Evolutionary conservation across 2,888 invertebrate species (phyloP).

Genomic region (Uloborus plumipes): DNA sequence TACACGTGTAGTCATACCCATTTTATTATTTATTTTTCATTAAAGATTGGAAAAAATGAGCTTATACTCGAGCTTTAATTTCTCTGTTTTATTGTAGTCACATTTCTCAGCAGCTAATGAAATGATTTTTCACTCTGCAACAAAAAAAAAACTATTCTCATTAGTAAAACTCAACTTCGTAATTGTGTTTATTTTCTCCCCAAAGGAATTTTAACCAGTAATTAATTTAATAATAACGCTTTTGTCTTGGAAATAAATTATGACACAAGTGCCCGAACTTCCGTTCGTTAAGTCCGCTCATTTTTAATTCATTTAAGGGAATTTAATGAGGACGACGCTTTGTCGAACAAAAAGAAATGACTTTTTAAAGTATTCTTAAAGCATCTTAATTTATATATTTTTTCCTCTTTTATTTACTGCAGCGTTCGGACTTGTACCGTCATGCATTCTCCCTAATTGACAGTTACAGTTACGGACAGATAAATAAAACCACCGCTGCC

Average conservation of each 20-base stretch:
- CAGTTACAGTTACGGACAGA: slow-evolving; percentile 59
- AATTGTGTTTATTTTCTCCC: too few species aligned
- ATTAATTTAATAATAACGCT: slow-evolving; percentile 59
- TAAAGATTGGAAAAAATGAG: too few species aligned
- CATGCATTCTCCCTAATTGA: slow-evolving; percentile 47
- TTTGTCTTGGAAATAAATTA: slow-evolving; percentile 45
- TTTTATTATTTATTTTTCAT: too few species aligned
- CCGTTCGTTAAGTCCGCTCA: slow-evolving; percentile 21
- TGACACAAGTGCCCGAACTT: slow-evolving; percentile 31
- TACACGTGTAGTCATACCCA: too few species aligned
- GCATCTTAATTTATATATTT: slow-evolving; percentile 57
- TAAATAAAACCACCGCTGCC: slow-evolving; percentile 49
- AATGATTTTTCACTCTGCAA: too few species aligned
- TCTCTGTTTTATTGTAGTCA: too few species aligned
- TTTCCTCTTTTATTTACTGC: slow-evolving; percentile 16
- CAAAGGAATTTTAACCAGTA: slow-evolving; percentile 21
- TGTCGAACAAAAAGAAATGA: not conserved
- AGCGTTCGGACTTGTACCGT: slow-evolving; percentile 12
- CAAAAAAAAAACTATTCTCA: too few species aligned
- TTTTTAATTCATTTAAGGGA: slow-evolving; percentile 60
- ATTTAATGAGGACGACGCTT: slow-evolving; percentile 50
- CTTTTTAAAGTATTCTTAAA: slow-evolving; percentile 13
- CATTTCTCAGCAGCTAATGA: too few species aligned
- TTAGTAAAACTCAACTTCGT: too few species aligned
- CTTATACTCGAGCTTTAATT: too few species aligned